phyloP scores from a whole-genome alignment of 2,797 vertebrate genomes.

The Sternotherus odoratus region DNA sequence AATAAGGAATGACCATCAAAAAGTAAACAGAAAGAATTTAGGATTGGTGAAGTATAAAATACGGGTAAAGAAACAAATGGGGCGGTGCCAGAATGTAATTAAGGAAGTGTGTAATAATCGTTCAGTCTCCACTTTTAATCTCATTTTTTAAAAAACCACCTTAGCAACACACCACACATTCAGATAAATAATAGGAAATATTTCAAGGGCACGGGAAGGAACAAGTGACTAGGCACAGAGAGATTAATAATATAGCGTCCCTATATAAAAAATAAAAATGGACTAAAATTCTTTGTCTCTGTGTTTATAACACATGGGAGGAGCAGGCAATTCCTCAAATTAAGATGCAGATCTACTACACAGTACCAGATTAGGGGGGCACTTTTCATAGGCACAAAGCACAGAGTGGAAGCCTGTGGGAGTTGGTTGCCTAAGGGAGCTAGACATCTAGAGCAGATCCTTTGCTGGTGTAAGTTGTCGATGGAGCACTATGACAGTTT shows the following conservation, averaged over 20 bases:
- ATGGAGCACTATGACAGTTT: not conserved
- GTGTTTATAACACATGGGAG: not conserved
- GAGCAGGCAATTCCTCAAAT: constrained; percentile 1
- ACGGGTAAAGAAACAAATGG: constrained; percentile 13
- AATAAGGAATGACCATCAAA: constrained; percentile 1
- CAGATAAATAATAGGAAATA: constrained; percentile 52
- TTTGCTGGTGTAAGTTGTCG: fast-evolving
- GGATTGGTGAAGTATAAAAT: constrained; percentile 26
- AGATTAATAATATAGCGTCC: constrained; percentile 10
- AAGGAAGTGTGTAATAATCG: constrained; percentile 52
- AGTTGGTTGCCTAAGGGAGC: too few relatives aligned
- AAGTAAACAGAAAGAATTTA: constrained; percentile 3
- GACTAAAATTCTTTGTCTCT: constrained; percentile 43
- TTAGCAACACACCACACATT: constrained; percentile 56
- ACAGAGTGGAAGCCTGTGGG: too few relatives aligned
- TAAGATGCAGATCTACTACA: constrained; percentile 3
- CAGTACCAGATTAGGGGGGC: not conserved
- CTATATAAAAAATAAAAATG: not conserved
- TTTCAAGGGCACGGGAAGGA: constrained; percentile 70
- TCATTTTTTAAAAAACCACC: not conserved
- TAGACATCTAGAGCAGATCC: fast-evolving
- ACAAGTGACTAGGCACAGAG: constrained; percentile 52
- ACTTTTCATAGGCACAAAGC: constrained; percentile 2
- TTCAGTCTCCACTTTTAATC: constrained; percentile 56
- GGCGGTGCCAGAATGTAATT: constrained; percentile 16